Percentiles rank a stretch among this genome's conserved stretches.
phyloP scores from a whole-genome alignment of 2,797 vertebrate genomes.

The Semotilus atromaculatus region DNA sequence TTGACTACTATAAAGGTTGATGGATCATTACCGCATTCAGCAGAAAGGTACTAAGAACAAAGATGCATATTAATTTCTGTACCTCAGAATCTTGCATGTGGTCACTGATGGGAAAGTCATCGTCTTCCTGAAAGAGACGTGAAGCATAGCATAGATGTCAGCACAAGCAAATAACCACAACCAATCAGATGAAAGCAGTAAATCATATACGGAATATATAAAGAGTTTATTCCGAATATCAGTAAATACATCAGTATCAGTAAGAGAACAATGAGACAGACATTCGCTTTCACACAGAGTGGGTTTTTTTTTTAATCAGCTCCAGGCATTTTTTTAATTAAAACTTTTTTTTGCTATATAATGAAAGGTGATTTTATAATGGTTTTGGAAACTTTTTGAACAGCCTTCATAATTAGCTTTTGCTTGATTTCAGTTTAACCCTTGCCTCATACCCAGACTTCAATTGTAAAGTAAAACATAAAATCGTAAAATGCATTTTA shows the following conservation, averaged over 20 bases:
- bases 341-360: background rate
- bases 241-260: background rate
- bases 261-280: background rate
- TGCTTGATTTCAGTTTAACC: background rate
- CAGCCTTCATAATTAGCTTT: background rate
- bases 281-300: background rate
- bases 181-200: background rate
- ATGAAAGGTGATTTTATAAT: background rate
- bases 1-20: background rate
- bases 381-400: background rate
- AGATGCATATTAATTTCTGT: background rate
- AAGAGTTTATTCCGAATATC: background rate
- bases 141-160: conserved; percentile 12
- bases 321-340: background rate
- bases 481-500: background rate
- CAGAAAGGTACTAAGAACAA: background rate
- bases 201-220: background rate
- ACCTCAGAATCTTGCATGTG: conserved; percentile 78
- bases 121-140: conserved; percentile 71
- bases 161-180: conserved; percentile 8
- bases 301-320: background rate
- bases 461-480: background rate
- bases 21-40: background rate
- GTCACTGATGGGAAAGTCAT: conserved; percentile 70
- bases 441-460: background rate